Evolutionary conservation across 2,888 invertebrate species (phyloP).

Genomic region (Leptogaster cylindrica): DNA sequence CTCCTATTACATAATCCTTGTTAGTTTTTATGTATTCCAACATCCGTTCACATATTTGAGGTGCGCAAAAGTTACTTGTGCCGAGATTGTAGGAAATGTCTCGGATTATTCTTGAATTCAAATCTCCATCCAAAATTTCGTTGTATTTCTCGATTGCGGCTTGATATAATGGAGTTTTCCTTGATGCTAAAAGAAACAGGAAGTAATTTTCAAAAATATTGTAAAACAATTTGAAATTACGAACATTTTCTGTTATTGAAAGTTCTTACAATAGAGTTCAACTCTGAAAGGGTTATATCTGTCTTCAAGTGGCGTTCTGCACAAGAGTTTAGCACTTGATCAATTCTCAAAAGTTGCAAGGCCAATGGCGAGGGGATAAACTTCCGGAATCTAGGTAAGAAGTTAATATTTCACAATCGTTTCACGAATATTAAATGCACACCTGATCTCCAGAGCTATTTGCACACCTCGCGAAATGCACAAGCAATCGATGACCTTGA

Average conservation of each 20-base stretch:
- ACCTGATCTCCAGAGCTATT: constrained; percentile 57
- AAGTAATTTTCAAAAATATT: constrained; percentile 49
- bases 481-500: constrained; percentile 60
- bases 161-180: constrained; percentile 57
- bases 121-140: constrained; percentile 52
- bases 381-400: constrained; percentile 55
- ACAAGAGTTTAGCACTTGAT: constrained; percentile 56
- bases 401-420: constrained; percentile 16
- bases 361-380: constrained; percentile 51
- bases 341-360: constrained; percentile 54
- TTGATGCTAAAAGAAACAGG: constrained; percentile 55
- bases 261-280: constrained; percentile 57
- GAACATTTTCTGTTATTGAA: constrained; percentile 56
- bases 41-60: constrained; percentile 63
- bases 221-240: constrained; percentile 13
- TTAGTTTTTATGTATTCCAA: constrained; percentile 62
- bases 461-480: constrained; percentile 62
- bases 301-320: constrained; percentile 55
- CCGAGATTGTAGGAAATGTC: constrained; percentile 62
- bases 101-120: constrained; percentile 63
- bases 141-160: constrained; percentile 59
- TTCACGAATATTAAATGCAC: constrained; percentile 20
- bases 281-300: constrained; percentile 51
- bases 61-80: constrained; percentile 60
- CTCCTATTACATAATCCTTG: constrained; percentile 62